Conservation (phyloP, 2,888 invertebrate species). For the Xestia c-nigrum region DNA sequence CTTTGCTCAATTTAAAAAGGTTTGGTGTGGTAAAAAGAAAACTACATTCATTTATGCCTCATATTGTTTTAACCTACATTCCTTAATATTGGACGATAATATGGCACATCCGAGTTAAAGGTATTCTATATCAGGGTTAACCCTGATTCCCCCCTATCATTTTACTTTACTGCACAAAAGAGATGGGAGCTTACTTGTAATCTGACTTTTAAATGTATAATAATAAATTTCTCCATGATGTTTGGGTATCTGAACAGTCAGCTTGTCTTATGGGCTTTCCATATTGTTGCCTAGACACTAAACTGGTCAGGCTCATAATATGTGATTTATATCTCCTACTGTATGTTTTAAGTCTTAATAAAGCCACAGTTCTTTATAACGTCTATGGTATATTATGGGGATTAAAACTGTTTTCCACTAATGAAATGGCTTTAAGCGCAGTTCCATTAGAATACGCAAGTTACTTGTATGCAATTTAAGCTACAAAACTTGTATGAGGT, state of each 20-base stretch:
- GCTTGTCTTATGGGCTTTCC: no score
- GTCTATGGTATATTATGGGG: background rate
- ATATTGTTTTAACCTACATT: background rate
- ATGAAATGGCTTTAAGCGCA: background rate
- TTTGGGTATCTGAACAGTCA: no score
- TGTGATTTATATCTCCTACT: background rate
- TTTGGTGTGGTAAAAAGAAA: background rate
- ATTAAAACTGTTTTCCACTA: background rate
- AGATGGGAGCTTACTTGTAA: background rate
- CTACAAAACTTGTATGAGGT: no score
- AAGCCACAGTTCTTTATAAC: background rate
- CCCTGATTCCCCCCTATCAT: background rate
- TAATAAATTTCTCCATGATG: no score
- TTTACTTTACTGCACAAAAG: background rate
- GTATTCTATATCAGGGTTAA: background rate
- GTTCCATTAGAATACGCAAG: no score
- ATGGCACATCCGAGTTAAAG: background rate
- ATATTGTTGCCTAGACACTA: no score
- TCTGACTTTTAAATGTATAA: no score
- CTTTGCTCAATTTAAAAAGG: background rate
- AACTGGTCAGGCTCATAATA: background rate
- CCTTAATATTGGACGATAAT: background rate
- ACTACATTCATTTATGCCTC: background rate
- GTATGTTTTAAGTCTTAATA: background rate
- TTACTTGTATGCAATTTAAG: no score